Base-by-base conservation (phyloP, 2,113 vertebrate genomes). In the Neofelis nebulosa region DNA sequence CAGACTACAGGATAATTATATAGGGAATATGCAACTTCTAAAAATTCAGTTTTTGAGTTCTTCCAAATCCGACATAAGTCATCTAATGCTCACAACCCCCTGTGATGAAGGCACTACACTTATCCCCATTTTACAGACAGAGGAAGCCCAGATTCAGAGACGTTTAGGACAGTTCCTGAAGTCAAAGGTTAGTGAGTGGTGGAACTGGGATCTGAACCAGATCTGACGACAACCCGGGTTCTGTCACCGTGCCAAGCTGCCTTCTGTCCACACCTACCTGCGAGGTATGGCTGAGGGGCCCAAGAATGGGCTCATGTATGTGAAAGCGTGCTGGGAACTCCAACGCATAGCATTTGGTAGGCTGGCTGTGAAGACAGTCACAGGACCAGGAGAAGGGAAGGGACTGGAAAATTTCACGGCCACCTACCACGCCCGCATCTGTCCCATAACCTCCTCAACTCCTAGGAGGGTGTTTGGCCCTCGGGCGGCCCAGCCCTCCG, bases 401-500 rank as follows among this genome's bases (percentile, higher is more conserved):
- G 27, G 48, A 81, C 80, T 95, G 93, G 97, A 95, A 97, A 88
- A 85, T 89, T 92, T 83, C 36, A 1, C 63, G 97, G 65, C 76
- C 86, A 68, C 13, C 65, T 45, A 36, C 69, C 90, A 81, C 13
- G 0, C 83, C 92, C 41, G 31, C 13, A 2, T 96, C 84, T 33
- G 57, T 65, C 81, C 74, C 69, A 0, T 15, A 48, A n/a, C 61
- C 57, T 69, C 89, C 91, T 69, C 65, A 52, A 45, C 52, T 76
- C 83, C 57, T 4, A 27, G 4, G 61, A 97, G 84, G 96, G 81
- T 29, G 74, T 89, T 36, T 45, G 66, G 92, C 84, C 87, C 92
- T 92, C 9, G 0, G 97, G 76, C 90, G 65, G 80, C 84, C 83
- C 80, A 36, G 45, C 95, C 97, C 91, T 91, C 80, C 83, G 33